Evolutionary conservation across 2,113 vertebrate species (phyloP), one percentile per base, ranked within the genome.

Genomic region (Psilopsiagon aymara): DNA sequence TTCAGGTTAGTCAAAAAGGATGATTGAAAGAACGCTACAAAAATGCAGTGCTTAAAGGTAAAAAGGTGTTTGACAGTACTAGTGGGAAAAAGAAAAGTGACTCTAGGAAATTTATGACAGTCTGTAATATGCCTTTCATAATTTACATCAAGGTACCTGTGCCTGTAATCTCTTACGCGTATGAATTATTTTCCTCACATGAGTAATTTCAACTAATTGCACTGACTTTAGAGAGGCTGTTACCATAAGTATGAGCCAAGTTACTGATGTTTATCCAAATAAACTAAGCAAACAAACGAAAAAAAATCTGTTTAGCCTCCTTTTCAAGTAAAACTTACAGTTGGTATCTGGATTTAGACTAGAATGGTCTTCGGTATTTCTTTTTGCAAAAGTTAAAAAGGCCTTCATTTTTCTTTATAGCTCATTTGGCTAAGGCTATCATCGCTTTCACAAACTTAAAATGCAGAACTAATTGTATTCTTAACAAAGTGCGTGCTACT

Each of bases 21-120:
- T 86, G 80, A 93, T 92, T 63, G 95, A 93, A 86, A 76, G 85
- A 92, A 94, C 3, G 13, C 43, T 78, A 52, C 1, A 1, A 62
- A 91, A 96, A 84, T 68, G 39, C 55, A 73, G 51, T 84, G 57
- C 66, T 91, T 95, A 86, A 94, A 84, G 77, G 47, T 91, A 96
- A 81, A 95, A 84, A 73, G 62, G 15, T 79, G 27, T 71, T 84
- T 94, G 89, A 68, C 35, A 21, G 69, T 47, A 64, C 39, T 52
- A 78, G 41, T 46, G 77, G 62, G 81, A 25, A 81, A 83, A 91
- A 86, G 60, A 70, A 94, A 94, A 52, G 44, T 51, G 52, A 89
- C 71, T 68, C 69, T 87, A 43, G 66, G 92, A 84, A 92, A 92
- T 68, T 60, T 51, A 92, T 66, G 33, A n/a, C 39, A 11, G 71